phyloP scores from a whole-genome alignment of 2,888 invertebrate genomes.

The Melieria picta region DNA sequence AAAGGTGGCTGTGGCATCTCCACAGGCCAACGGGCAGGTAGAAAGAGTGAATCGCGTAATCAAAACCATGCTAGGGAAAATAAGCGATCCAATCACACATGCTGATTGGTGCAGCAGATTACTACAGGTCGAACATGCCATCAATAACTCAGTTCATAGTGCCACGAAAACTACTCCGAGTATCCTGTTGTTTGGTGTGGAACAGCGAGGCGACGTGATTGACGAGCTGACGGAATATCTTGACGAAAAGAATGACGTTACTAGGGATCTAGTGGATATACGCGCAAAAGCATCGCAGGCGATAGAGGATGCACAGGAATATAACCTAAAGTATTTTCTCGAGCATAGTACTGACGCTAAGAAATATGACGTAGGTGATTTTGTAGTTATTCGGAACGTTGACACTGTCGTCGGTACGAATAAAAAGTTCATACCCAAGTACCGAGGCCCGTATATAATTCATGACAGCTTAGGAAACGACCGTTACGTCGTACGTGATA shows the following conservation, averaged over 20 bases:
- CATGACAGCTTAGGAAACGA: too few relatives aligned
- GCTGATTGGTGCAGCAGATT: too few relatives aligned
- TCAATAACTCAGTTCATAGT: conserved; percentile 24
- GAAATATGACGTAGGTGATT: too few relatives aligned
- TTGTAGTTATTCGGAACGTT: too few relatives aligned
- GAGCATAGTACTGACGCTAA: too few relatives aligned
- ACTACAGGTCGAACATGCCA: conserved; percentile 1
- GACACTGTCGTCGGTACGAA: too few relatives aligned
- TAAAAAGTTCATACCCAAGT: neutral
- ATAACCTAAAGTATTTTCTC: neutral
- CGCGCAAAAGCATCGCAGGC: neutral
- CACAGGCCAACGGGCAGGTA: conserved; percentile 26
- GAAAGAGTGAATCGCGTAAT: too few relatives aligned
- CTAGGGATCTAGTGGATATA: too few relatives aligned
- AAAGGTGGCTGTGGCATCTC: conserved; percentile 24
- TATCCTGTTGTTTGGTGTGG: conserved; percentile 16
- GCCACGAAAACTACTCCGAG: conserved; percentile 21
- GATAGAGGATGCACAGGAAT: neutral
- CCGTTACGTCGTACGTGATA: too few relatives aligned
- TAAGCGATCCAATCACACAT: too few relatives aligned
- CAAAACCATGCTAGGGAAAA: too few relatives aligned
- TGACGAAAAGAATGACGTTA: neutral
- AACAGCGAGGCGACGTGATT: conserved; percentile 9
- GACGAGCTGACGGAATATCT: conserved; percentile 25
- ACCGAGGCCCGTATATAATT: neutral